Evolutionary conservation across 2,797 vertebrate species (phyloP).

Genomic region (Champsocephalus esox): DNA sequence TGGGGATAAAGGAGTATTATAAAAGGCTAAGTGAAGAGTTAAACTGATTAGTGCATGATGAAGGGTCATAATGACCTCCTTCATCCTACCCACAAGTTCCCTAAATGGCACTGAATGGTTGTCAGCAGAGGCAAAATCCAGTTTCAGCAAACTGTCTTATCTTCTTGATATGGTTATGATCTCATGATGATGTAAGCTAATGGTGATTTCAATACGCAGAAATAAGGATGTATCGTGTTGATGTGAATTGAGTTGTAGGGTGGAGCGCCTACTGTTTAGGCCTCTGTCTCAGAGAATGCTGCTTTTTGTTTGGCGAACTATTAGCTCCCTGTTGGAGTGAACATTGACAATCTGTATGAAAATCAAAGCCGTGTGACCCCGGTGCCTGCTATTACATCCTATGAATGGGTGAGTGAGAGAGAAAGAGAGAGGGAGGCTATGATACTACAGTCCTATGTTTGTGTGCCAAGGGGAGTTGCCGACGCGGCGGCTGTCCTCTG

Average conservation of each 20-base stretch:
- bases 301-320: conserved; percentile 35
- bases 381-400: conserved; percentile 12
- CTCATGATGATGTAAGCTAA: conserved; percentile 43
- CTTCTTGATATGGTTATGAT: conserved; percentile 43
- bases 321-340: conserved; percentile 26
- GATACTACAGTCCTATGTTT: conserved; percentile 34
- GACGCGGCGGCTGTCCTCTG: conserved; percentile 47
- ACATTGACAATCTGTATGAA: conserved; percentile 49
- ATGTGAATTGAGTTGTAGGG: neutral
- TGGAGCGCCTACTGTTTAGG: neutral
- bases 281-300: conserved; percentile 13
- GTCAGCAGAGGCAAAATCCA: conserved; percentile 48
- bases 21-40: conserved; percentile 56
- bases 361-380: conserved; percentile 58
- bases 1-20: conserved; percentile 48
- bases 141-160: conserved; percentile 36
- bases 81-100: conserved; percentile 51
- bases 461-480: conserved; percentile 50
- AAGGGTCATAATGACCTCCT: conserved; percentile 67
- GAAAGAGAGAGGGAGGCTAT: conserved; percentile 13
- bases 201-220: conserved; percentile 32
- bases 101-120: conserved; percentile 60
- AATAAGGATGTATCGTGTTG: conserved; percentile 10
- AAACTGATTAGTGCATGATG: conserved; percentile 75
- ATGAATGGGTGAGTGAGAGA: conserved; percentile 21